Conservation (phyloP, 2,888 invertebrate species). For the Hylaea fasciaria region DNA sequence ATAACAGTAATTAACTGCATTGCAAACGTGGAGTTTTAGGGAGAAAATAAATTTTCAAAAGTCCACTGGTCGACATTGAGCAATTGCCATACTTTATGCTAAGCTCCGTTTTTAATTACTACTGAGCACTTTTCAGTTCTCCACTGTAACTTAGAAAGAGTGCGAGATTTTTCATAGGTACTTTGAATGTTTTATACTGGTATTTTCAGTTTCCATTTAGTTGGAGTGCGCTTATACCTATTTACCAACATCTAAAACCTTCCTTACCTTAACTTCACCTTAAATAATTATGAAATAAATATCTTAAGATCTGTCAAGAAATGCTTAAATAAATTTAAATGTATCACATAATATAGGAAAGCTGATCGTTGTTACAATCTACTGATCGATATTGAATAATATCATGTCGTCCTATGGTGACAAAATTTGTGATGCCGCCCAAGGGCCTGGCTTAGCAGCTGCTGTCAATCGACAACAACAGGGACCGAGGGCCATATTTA, state of each 20-base stretch:
- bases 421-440: too few species aligned
- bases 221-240: neutral
- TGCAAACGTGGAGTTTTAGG: constrained; percentile 47
- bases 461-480: too few species aligned
- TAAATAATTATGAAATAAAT: too few species aligned
- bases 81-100: constrained; percentile 75
- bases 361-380: too few species aligned
- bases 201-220: constrained; percentile 25
- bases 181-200: constrained; percentile 38
- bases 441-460: too few species aligned
- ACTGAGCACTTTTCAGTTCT: constrained; percentile 66
- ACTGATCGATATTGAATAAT: too few species aligned
- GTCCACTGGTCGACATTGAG: constrained; percentile 69
- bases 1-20: constrained; percentile 50
- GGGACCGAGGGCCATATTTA: too few species aligned
- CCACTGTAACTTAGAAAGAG: constrained; percentile 53
- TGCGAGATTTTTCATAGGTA: constrained; percentile 54
- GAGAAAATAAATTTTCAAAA: constrained; percentile 60
- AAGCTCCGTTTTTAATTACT: constrained; percentile 77
- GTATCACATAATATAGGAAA: too few species aligned
- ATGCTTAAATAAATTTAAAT: too few species aligned
- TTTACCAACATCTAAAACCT: neutral
- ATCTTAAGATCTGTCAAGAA: too few species aligned
- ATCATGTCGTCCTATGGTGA: too few species aligned
- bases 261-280: too few species aligned